Percentiles rank a stretch among this genome's conserved stretches.
Evolutionary conservation across 1,140 invertebrate genomes (phyloP).

Genomic region (Myzus persicae): DNA sequence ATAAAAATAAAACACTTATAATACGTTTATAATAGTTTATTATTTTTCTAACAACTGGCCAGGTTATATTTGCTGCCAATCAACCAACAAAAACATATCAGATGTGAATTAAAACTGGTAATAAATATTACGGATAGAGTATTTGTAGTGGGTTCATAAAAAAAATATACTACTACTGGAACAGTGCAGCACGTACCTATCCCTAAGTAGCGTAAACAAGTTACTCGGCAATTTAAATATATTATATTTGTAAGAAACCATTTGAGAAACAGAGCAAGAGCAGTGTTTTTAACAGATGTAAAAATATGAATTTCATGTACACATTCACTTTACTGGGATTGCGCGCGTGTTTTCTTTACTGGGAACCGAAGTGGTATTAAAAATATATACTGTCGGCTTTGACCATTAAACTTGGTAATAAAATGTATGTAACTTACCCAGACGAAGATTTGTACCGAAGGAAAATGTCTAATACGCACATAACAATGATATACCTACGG

Average conservation of each 20-base stretch:
- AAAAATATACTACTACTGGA: background rate
- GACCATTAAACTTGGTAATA: constrained; percentile 4
- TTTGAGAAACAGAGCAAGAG: background rate
- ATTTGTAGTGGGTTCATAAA: background rate
- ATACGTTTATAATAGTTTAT: background rate
- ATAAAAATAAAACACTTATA: too few species aligned
- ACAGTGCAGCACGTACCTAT: background rate
- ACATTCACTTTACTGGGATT: background rate
- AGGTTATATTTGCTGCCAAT: background rate
- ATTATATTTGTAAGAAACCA: background rate
- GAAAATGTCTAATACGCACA: background rate
- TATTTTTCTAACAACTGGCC: background rate
- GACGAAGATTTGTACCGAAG: background rate
- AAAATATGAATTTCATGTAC: background rate
- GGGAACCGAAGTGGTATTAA: background rate
- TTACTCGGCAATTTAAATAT: background rate
- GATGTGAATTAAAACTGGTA: background rate
- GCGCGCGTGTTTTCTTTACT: background rate
- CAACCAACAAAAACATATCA: background rate
- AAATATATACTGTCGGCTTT: background rate
- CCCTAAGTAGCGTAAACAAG: background rate
- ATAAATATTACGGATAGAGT: background rate
- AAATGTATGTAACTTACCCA: background rate
- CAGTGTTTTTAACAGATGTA: background rate
- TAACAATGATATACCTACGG: background rate